These are phyloP conservation scores for Aphelenchoides besseyi DNA, from an alignment of 1,140 invertebrate species.

Conservation along the genomic window DNA sequence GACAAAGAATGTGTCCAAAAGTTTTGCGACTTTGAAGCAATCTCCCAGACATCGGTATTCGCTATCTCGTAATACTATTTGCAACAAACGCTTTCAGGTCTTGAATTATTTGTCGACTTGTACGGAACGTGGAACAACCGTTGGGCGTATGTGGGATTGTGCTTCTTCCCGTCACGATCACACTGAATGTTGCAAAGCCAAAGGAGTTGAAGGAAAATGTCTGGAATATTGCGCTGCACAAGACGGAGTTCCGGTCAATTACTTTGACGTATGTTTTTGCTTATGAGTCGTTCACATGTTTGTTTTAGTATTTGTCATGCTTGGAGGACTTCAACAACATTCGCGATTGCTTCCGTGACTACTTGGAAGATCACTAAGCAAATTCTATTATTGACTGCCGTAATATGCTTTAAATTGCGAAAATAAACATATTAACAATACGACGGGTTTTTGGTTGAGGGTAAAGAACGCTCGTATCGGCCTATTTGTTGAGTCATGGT, in stretches of 20 bases:
- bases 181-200: conserved; percentile 54
- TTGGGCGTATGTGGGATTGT: conserved; percentile 62
- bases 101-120: conserved; percentile 60
- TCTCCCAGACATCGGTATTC: conserved; percentile 61
- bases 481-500: too few species aligned
- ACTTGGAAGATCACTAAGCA: conserved; percentile 38
- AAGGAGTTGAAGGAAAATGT: conserved; percentile 59
- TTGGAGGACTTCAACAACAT: conserved; percentile 60
- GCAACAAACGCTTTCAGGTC: conserved; percentile 37
- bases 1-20: conserved; percentile 57
- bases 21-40: conserved; percentile 63
- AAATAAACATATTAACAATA: not conserved
- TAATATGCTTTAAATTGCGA: not conserved
- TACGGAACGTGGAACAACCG: conserved; percentile 56
- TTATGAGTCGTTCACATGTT: too few species aligned
- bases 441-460: too few species aligned
- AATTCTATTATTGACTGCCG: not conserved
- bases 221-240: conserved; percentile 61
- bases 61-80: not conserved
- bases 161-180: conserved; percentile 60
- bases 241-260: conserved; percentile 61
- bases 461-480: too few species aligned
- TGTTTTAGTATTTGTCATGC: conserved; percentile 60
- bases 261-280: too few species aligned
- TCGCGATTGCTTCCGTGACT: conserved; percentile 57